Percentiles rank a stretch among this genome's conserved stretches.
phyloP scores from a whole-genome alignment of 2,888 invertebrate species.

The Zygogramma bicolorata region DNA sequence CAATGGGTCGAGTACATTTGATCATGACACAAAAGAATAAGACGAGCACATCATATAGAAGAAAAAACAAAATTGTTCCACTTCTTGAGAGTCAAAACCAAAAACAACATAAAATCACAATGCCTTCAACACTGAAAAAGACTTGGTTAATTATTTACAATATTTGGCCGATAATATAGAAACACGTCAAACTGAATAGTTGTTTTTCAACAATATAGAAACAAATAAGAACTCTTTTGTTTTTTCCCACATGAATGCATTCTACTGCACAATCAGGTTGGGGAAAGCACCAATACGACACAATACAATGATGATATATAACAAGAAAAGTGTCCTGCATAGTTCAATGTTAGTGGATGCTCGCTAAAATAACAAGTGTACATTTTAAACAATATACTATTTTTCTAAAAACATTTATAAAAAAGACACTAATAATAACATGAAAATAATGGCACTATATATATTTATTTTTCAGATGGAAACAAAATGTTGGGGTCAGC shows the following conservation, averaged over 20 bases:
- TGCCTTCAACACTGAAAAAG: neutral
- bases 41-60: neutral
- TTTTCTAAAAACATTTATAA: slow-evolving; percentile 68
- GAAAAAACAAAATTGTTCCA: slow-evolving; percentile 11
- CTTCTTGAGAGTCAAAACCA: neutral
- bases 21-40: slow-evolving; percentile 32
- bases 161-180: too few relatives aligned
- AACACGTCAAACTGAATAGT: neutral
- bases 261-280: slow-evolving; percentile 55
- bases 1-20: slow-evolving; percentile 66
- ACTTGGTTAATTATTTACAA: too few relatives aligned
- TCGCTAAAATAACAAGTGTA: slow-evolving; percentile 67
- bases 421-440: slow-evolving; percentile 67
- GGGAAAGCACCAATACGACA: slow-evolving; percentile 66
- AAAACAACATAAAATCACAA: neutral
- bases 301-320: slow-evolving; percentile 50
- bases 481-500: slow-evolving; percentile 54
- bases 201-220: neutral
- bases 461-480: slow-evolving; percentile 56
- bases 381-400: slow-evolving; percentile 66
- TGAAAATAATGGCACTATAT: slow-evolving; percentile 68
- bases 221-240: slow-evolving; percentile 29
- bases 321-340: slow-evolving; percentile 59
- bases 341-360: slow-evolving; percentile 61
- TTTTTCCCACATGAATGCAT: slow-evolving; percentile 35